Conservation (phyloP, 2,797 vertebrate genomes). For the Fundulus diaphanus region DNA sequence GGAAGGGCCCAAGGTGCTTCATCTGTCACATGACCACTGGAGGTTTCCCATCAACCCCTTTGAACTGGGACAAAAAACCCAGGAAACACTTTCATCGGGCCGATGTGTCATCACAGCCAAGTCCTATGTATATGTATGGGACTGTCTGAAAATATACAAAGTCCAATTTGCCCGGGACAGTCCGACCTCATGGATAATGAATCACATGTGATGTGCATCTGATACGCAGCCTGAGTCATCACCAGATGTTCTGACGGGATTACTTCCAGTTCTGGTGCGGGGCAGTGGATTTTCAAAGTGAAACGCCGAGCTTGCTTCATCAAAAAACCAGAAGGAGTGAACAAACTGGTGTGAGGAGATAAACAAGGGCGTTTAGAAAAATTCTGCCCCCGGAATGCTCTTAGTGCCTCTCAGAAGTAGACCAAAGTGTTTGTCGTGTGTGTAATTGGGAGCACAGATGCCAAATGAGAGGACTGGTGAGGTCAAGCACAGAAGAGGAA, state of each 20-base stretch:
- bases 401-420: constrained; percentile 49
- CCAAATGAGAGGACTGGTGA: constrained; percentile 78
- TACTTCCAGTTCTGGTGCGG: constrained; percentile 71
- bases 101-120: constrained; percentile 76
- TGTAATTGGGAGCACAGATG: constrained; percentile 73
- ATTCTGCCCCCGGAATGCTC: constrained; percentile 33
- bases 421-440: constrained; percentile 65
- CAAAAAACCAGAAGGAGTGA: constrained; percentile 53
- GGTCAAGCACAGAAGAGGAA: constrained; percentile 79
- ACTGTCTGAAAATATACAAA: constrained; percentile 82
- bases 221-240: constrained; percentile 81
- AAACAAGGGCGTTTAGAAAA: constrained; percentile 49
- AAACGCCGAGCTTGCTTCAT: constrained; percentile 49
- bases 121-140: constrained; percentile 81
- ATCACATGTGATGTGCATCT: constrained; percentile 81
- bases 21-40: constrained; percentile 73
- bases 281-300: constrained; percentile 61
- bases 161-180: constrained; percentile 77
- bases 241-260: constrained; percentile 79
- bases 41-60: constrained; percentile 72
- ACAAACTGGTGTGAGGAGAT: constrained; percentile 59
- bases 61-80: constrained; percentile 74
- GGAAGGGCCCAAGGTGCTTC: constrained; percentile 77
- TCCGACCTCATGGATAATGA: constrained; percentile 81
- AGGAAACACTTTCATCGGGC: constrained; percentile 79